Base-by-base conservation (phyloP, 1,140 invertebrate species). In the Trichonephila clavata region DNA sequence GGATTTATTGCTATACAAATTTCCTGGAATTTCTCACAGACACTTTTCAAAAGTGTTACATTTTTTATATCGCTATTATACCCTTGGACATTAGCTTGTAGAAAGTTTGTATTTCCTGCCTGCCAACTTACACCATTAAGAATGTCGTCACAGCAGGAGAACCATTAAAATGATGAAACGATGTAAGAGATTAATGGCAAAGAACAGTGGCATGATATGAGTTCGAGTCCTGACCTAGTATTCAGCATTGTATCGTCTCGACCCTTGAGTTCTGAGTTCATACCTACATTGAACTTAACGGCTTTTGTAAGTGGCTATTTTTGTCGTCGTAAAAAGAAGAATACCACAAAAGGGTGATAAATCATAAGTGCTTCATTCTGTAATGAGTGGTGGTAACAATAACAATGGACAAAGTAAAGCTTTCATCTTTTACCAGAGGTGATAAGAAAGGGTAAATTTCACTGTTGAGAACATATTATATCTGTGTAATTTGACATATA, bases 101-200 rank as follows among this genome's bases (percentile, higher is more conserved):
- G 71, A 77, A 77, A 77, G 71, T 77, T 77, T 16, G 24, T 39
- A 77, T 77, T 77, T 77, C 32, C 71, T 77, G 18, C 32, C 32
- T 16, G 71, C 71, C 71, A 77, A 39, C 71, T 77, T 32, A 77
- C 71, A 39, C 71, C 71, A 77, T 77, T 77, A 77, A 77, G 71
- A 77, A 77, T 77, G 71, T 77, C 71, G 27, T 77, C 71, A 77
- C 71, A 77, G 71, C 71, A 77, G 71, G 71, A 77, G 71, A 77
- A 77, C 27, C 71, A 77, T 77, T 77, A 77, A 77, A 77, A 77
- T 77, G 71, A 77, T 77, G 32, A 77, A 77, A 77, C 71, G 71
- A 27, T 77, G 71, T 39, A 2, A 27, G 32, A 77, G 71, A 77
- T 77, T 77, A 77, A 77, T 77, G 32, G 32, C 27, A 77, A 77